A percentile compares a stretch with the other conserved stretches of the same genome.
phyloP scores from a whole-genome alignment of 2,888 invertebrate species.

The Diabrotica balteata region DNA sequence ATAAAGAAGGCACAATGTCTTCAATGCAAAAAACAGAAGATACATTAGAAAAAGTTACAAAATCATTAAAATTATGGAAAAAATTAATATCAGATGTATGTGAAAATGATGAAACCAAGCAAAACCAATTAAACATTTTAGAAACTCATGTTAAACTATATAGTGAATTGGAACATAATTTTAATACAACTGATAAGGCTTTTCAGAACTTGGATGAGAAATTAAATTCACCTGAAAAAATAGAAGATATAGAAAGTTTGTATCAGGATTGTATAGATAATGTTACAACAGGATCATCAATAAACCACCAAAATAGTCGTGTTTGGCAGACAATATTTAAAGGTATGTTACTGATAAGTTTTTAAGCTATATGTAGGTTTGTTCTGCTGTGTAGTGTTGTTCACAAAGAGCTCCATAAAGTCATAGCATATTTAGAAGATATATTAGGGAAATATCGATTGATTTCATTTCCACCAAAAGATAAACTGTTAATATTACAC shows the following conservation, averaged over 20 bases:
- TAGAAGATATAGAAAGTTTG: conserved; percentile 38
- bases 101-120: conserved; percentile 27
- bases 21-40: conserved; percentile 32
- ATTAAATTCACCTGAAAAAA: conserved; percentile 28
- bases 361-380: not conserved
- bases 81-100: conserved; percentile 39
- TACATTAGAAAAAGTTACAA: conserved; percentile 39
- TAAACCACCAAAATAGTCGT: conserved; percentile 36
- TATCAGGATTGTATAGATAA: conserved; percentile 39
- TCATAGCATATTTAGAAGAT: no score
- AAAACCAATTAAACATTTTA: conserved; percentile 35
- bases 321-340: conserved; percentile 45
- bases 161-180: conserved; percentile 40
- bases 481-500: no score
- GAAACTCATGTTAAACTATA: conserved; percentile 40
- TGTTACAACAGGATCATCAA: conserved; percentile 18
- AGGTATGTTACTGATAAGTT: conserved; percentile 7
- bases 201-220: conserved; percentile 40
- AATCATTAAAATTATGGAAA: conserved; percentile 43
- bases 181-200: conserved; percentile 37
- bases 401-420: no score
- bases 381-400: not conserved
- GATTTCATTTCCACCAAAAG: no score
- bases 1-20: conserved; percentile 27
- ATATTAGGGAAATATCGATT: no score